These are phyloP conservation scores for Dipodomys stephensi DNA, from an alignment of 2,113 vertebrate species.

Conservation along the genomic window DNA sequence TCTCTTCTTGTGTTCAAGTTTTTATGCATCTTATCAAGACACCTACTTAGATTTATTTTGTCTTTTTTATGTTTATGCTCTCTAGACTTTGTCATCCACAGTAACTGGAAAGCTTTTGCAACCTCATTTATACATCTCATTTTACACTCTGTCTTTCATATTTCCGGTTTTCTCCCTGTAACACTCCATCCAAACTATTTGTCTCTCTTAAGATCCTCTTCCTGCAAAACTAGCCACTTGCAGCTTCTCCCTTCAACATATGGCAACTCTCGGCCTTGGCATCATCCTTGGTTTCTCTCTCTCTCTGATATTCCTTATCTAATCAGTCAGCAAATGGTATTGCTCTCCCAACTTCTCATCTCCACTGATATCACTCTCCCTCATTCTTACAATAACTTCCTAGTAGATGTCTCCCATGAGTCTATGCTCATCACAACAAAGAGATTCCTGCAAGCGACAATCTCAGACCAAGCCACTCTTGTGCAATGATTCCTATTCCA, in stretches of 20 bases:
- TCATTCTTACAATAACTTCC: neutral
- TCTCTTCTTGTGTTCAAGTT: neutral
- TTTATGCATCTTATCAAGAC: neutral
- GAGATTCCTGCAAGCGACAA: neutral
- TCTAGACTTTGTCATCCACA: neutral
- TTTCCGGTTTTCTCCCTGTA: neutral
- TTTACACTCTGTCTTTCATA: no score
- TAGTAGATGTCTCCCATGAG: neutral
- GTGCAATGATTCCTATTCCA: neutral
- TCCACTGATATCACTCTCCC: neutral
- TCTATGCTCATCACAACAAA: neutral
- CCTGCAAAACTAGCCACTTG: neutral
- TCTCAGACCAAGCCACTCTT: neutral
- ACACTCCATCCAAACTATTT: neutral
- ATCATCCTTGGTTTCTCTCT: neutral
- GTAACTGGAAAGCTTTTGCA: neutral
- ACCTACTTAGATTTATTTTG: neutral
- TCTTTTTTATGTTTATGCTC: neutral
- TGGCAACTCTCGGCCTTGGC: neutral
- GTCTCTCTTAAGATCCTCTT: neutral
- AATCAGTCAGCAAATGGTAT: neutral
- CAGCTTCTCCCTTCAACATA: neutral
- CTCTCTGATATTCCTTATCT: no score
- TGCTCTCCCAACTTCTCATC: neutral
- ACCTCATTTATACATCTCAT: neutral